Evolutionary conservation across 2,113 vertebrate genomes (phyloP).

Genomic region (Pseudolaguvia tuberculata): DNA sequence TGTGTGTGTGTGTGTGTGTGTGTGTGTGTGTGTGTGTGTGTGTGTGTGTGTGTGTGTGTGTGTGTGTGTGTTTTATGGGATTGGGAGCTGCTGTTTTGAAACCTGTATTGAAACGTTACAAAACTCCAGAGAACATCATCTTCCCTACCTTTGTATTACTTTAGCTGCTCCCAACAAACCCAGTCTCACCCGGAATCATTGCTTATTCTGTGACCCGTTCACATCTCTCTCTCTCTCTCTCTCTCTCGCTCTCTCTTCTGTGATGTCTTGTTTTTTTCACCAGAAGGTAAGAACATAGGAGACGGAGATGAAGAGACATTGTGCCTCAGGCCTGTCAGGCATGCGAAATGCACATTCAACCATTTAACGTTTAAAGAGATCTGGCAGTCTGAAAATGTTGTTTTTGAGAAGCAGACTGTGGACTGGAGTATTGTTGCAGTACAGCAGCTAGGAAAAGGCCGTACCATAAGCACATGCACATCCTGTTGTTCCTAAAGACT

Average conservation of each 20-base stretch:
- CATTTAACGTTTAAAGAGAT: conserved; percentile 48
- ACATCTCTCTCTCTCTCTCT: conserved; percentile 6
- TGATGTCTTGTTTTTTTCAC: conserved; percentile 20
- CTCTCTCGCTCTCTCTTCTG: conserved; percentile 9
- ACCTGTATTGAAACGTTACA: conserved; percentile 18
- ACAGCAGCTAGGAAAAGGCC: not conserved
- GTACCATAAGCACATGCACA: conserved; percentile 17
- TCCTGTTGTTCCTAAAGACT: conserved; percentile 1
- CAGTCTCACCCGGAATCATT: conserved; percentile 9
- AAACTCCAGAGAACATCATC: conserved; percentile 3
- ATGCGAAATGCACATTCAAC: conserved; percentile 43
- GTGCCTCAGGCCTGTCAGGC: conserved; percentile 41
- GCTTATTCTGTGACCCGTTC: conserved; percentile 7
- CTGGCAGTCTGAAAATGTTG: conserved; percentile 44
- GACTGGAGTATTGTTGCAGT: conserved; percentile 32
- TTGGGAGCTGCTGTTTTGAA: conserved; percentile 14
- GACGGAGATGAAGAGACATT: conserved; percentile 45
- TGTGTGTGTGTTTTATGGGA: conserved; percentile 12
- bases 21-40: conserved; percentile 10
- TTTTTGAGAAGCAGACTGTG: conserved; percentile 41
- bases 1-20: too few relatives aligned
- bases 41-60: not conserved
- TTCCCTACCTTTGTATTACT: not conserved
- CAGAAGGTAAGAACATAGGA: conserved; percentile 42
- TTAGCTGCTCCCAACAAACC: conserved; percentile 18